Conservation (phyloP, 2,888 invertebrate genomes). For the Odontomyia ornata region DNA sequence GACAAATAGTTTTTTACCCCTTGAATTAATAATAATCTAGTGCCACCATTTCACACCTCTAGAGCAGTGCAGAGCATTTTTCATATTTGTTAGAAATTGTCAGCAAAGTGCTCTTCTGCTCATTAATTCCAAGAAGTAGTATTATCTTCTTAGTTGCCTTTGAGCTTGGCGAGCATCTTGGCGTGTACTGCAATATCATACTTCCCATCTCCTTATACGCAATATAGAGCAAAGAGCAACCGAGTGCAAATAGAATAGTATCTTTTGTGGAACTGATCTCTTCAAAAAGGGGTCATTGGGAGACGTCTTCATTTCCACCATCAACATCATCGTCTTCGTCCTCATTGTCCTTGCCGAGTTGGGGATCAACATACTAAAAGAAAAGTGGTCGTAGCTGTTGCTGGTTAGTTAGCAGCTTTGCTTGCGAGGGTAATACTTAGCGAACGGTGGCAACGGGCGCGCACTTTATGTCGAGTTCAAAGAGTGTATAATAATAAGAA, state of each 20-base stretch:
- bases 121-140: neutral
- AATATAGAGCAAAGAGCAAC: neutral
- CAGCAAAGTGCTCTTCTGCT: neutral
- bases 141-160: conserved; percentile 12
- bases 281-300: conserved; percentile 4
- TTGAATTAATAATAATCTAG: neutral
- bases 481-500: conserved; percentile 5
- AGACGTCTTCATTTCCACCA: neutral
- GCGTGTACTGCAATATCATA: neutral
- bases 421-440: neutral
- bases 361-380: neutral
- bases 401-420: neutral
- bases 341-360: neutral
- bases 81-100: neutral
- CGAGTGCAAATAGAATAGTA: conserved; percentile 17
- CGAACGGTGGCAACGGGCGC: neutral
- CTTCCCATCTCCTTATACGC: neutral
- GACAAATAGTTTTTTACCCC: too few relatives aligned
- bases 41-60: neutral
- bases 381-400: neutral
- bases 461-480: conserved; percentile 4
- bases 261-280: conserved; percentile 11
- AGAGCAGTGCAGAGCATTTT: neutral
- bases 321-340: neutral
- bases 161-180: neutral